These are phyloP conservation scores for Papilio helenus DNA, from an alignment of 1,140 invertebrate species.

Conservation along the genomic window DNA sequence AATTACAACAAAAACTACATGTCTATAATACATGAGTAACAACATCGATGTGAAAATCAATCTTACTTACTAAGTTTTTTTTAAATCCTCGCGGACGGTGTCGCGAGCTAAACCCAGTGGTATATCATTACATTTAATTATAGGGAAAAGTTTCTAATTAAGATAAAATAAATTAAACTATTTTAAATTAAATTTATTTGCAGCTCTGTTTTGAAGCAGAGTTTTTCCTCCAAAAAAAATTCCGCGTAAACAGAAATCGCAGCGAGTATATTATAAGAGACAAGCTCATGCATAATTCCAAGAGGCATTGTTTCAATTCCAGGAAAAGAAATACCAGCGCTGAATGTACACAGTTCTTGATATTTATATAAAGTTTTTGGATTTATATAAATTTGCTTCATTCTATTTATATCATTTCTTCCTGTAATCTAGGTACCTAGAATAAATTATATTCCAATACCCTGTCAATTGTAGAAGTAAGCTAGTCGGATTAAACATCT, in stretches of 20 bases:
- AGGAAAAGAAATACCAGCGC: conserved; percentile 7
- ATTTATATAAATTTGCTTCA: not conserved
- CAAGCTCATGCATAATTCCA: conserved; percentile 33
- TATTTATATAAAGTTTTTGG: not conserved
- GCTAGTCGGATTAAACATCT: no score
- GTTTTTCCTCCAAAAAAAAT: not conserved
- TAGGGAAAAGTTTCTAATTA: not conserved
- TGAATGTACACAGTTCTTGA: conserved; percentile 18
- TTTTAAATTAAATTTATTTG: no score
- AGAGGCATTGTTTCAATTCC: conserved; percentile 29
- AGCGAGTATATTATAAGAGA: conserved; percentile 24
- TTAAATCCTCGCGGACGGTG: no score
- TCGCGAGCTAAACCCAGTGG: no score
- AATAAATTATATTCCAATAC: no score
- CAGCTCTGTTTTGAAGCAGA: not conserved
- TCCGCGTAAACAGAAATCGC: conserved; percentile 16
- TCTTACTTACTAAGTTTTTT: no score
- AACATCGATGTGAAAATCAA: no score
- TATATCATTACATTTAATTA: no score
- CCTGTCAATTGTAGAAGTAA: no score
- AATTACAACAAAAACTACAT: not conserved
- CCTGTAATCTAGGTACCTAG: no score
- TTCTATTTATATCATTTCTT: not conserved
- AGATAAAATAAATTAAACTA: not conserved
- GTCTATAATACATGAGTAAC: not conserved